Conservation (phyloP, 2,888 invertebrate genomes). For the Strigamia transsilvanica region DNA sequence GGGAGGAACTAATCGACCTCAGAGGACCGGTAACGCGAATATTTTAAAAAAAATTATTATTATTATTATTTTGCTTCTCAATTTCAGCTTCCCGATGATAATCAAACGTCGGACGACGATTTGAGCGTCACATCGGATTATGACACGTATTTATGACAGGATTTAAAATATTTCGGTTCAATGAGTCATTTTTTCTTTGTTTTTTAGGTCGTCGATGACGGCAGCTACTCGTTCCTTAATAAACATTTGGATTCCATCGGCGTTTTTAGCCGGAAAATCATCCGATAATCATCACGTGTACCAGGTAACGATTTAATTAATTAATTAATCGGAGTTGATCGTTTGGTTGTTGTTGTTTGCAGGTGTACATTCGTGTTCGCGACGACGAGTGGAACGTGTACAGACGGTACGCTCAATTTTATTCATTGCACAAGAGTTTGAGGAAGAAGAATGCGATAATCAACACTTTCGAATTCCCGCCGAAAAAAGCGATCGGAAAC, state of each 20-base stretch:
- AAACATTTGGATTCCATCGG: slow-evolving; percentile 87
- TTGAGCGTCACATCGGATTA: slow-evolving; percentile 63
- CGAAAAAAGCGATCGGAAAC: slow-evolving; percentile 92
- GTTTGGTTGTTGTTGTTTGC: slow-evolving; percentile 53
- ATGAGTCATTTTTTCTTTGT: not conserved
- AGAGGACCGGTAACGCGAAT: slow-evolving; percentile 68
- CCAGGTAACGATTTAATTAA: slow-evolving; percentile 70
- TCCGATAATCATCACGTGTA: slow-evolving; percentile 87
- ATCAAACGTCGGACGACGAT: slow-evolving; percentile 64
- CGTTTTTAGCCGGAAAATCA: slow-evolving; percentile 77
- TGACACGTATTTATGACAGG: slow-evolving; percentile 57
- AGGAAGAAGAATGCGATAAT: slow-evolving; percentile 83
- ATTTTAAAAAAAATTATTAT: not conserved
- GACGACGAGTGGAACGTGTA: slow-evolving; percentile 97
- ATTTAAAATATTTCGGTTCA: not conserved
- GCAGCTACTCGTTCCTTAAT: slow-evolving; percentile 68
- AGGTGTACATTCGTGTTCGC: slow-evolving; percentile 82
- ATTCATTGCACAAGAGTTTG: slow-evolving; percentile 82
- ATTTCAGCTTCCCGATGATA: slow-evolving; percentile 61
- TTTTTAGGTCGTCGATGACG: slow-evolving; percentile 58
- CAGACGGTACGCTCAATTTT: slow-evolving; percentile 91
- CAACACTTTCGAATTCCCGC: slow-evolving; percentile 87
- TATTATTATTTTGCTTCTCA: slow-evolving; percentile 24
- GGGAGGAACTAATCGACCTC: slow-evolving; percentile 73
- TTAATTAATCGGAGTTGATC: not conserved